phyloP scores from a whole-genome alignment of 2,113 vertebrate species.

The Mirza zaza region DNA sequence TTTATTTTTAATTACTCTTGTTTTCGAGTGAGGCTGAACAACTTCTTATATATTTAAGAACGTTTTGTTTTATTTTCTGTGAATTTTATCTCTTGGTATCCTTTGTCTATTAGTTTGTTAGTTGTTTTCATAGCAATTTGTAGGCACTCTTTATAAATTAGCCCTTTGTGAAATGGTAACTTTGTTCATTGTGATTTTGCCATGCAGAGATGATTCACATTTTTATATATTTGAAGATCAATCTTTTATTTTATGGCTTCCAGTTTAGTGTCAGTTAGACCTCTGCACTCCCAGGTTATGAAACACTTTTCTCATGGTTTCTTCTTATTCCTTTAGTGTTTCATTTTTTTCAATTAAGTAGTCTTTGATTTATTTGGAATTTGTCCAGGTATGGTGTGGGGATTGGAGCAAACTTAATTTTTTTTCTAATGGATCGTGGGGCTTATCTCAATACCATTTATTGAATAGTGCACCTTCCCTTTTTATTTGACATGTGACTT shows the following conservation, averaged over 20 bases:
- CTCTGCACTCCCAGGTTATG: neutral
- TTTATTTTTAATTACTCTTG: neutral
- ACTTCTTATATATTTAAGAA: neutral
- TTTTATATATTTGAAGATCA: neutral
- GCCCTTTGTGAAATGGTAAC: neutral
- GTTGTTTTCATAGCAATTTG: neutral
- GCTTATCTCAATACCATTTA: neutral
- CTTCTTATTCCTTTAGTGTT: neutral
- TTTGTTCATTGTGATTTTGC: neutral
- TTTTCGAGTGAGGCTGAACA: neutral
- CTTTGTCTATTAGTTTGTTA: rapidly evolving
- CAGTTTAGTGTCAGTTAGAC: neutral
- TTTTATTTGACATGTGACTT: neutral
- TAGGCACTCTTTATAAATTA: rapidly evolving
- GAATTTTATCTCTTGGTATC: rapidly evolving
- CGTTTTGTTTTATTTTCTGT: neutral
- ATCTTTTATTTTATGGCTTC: neutral
- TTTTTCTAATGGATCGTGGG: neutral
- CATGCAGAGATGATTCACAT: neutral
- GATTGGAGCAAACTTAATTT: neutral
- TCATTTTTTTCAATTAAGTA: neutral
- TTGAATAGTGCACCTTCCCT: neutral
- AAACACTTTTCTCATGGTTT: neutral
- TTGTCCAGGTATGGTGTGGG: neutral
- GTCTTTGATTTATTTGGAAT: neutral